Percentiles rank a stretch among this genome's conserved stretches.
Conservation (phyloP, 30 jellyfish, hydroid and myxozoan genomes). For the Pseudorhiza aurosa region DNA sequence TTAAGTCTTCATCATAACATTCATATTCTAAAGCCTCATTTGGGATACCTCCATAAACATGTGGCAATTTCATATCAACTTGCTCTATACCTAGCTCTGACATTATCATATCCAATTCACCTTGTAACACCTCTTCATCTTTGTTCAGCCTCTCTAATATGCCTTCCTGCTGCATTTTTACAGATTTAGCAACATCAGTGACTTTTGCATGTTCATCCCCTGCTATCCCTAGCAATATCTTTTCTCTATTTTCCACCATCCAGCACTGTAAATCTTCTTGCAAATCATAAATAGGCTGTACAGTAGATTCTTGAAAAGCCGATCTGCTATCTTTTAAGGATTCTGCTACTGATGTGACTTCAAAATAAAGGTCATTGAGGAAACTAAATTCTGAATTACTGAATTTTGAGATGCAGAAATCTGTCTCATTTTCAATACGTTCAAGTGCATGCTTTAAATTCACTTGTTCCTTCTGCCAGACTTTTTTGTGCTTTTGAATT, state of each 20-base stretch:
- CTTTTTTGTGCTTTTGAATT: constrained; percentile 65
- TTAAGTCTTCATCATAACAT: constrained; percentile 72
- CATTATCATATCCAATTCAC: constrained; percentile 27
- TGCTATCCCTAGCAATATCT: constrained; percentile 53
- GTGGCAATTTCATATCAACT: constrained; percentile 66
- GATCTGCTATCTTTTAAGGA: constrained; percentile 41
- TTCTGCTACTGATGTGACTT: constrained; percentile 40
- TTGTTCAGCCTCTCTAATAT: constrained; percentile 47
- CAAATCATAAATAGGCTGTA: constrained; percentile 69
- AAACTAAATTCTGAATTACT: constrained; percentile 35
- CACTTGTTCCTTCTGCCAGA: constrained; percentile 79
- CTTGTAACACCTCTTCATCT: constrained; percentile 49
- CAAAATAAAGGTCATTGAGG: constrained; percentile 36
- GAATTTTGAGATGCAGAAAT: constrained; percentile 36
- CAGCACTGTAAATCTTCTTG: constrained; percentile 75
- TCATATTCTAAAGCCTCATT: constrained; percentile 32
- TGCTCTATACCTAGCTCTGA: constrained; percentile 57
- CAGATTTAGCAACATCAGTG: constrained; percentile 60
- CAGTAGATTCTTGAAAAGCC: constrained; percentile 54
- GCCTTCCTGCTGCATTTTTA: constrained; percentile 66
- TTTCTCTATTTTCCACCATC: constrained; percentile 69
- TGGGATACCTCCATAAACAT: constrained; percentile 67
- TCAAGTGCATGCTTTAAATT: constrained; percentile 38
- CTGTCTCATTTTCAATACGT: constrained; percentile 56
- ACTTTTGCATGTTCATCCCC: constrained; percentile 54